Percentiles rank a stretch among this genome's conserved stretches.
phyloP scores from a whole-genome alignment of 2,888 invertebrate species.

The Nephrotoma flavescens region DNA sequence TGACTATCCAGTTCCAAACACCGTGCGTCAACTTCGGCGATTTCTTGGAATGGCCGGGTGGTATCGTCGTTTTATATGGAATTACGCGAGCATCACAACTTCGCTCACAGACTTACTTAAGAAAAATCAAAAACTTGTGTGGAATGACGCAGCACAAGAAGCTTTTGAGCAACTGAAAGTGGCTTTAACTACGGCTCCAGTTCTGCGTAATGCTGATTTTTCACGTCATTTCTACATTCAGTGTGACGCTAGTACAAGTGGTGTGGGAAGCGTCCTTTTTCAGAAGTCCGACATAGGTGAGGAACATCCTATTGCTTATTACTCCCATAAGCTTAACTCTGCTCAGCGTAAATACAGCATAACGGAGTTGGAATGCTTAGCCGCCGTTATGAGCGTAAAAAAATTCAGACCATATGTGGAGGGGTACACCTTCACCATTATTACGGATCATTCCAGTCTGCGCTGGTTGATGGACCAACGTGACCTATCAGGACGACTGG shows the following conservation, averaged over 20 bases:
- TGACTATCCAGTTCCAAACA: slow-evolving; percentile 12
- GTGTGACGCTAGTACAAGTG: background rate
- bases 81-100: slow-evolving; percentile 4
- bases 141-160: background rate
- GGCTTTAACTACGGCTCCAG: background rate
- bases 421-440: background rate
- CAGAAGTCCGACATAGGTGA: background rate
- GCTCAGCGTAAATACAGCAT: background rate
- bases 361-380: background rate
- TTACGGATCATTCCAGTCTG: background rate
- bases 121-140: background rate
- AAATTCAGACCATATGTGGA: background rate
- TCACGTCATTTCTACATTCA: background rate
- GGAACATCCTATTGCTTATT: background rate
- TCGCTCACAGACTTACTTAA: slow-evolving; percentile 6
- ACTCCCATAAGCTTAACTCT: background rate
- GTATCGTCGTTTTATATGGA: slow-evolving; percentile 9
- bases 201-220: background rate
- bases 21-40: background rate
- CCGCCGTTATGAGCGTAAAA: background rate
- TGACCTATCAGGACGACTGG: background rate
- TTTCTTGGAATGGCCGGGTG: slow-evolving; percentile 14
- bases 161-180: slow-evolving; percentile 7
- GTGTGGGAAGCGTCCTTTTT: background rate
- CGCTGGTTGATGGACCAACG: background rate